These are phyloP conservation scores for Characodon lateralis DNA, from an alignment of 2,797 vertebrate species.

Conservation along the genomic window DNA sequence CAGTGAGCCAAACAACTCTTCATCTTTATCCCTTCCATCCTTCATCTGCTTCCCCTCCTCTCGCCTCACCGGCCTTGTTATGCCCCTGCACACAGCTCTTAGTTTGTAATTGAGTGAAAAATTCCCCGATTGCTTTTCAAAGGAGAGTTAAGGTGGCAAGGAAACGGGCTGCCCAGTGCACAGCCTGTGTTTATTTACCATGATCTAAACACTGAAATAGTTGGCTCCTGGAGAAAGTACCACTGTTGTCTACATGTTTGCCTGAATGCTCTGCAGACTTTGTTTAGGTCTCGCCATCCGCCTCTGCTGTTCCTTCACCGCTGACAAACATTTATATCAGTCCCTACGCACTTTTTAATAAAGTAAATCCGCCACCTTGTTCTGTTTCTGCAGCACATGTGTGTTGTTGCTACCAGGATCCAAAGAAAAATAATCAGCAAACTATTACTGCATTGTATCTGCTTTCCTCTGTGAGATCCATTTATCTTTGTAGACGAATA, in stretches of 20 bases:
- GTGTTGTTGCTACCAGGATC: conserved; percentile 62
- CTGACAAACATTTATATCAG: conserved; percentile 66
- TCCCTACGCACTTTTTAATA: conserved; percentile 64
- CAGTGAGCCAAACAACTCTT: conserved; percentile 54
- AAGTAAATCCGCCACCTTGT: conserved; percentile 37
- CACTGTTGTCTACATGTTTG: conserved; percentile 57
- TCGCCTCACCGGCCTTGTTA: conserved; percentile 39
- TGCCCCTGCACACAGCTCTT: conserved; percentile 40
- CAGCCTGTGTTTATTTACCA: conserved; percentile 74
- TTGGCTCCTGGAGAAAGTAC: conserved; percentile 61
- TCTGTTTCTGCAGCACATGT: conserved; percentile 30
- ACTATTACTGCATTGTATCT: conserved; percentile 63
- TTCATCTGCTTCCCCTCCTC: conserved; percentile 45
- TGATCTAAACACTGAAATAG: conserved; percentile 68
- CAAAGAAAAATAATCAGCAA: conserved; percentile 74
- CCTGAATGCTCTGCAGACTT: conserved; percentile 48
- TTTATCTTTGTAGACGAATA: conserved; percentile 62
- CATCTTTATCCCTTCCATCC: conserved; percentile 51
- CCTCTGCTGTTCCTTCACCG: conserved; percentile 55
- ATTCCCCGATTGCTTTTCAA: conserved; percentile 75
- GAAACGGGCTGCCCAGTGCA: conserved; percentile 55
- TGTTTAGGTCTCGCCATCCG: conserved; percentile 61
- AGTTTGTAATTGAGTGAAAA: conserved; percentile 70
- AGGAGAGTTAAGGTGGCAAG: conserved; percentile 58
- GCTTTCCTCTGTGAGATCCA: conserved; percentile 57